These are phyloP conservation scores for Ephestia elutella DNA, from an alignment of 1,140 invertebrate genomes.

Conservation along the genomic window DNA sequence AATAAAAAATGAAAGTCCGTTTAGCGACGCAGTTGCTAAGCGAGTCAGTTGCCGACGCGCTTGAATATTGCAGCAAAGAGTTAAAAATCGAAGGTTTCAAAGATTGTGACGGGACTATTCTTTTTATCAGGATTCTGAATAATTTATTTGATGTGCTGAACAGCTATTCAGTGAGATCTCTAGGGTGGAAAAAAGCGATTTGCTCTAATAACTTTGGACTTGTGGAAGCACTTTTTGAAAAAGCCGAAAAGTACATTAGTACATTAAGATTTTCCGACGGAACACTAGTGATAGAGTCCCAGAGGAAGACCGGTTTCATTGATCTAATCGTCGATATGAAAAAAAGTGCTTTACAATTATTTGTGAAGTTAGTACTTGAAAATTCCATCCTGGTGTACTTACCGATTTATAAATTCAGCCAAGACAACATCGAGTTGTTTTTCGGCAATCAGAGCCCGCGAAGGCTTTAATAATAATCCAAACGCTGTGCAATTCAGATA, in stretches of 20 bases:
- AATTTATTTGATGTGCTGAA: constrained; percentile 27
- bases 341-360: constrained; percentile 14
- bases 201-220: constrained; percentile 18
- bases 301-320: constrained; percentile 23
- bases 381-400: constrained; percentile 17
- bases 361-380: constrained; percentile 9
- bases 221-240: constrained; percentile 16
- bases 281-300: constrained; percentile 9
- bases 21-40: constrained; percentile 11
- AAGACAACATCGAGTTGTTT: constrained; percentile 26
- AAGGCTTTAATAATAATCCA: constrained; percentile 29
- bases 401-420: constrained; percentile 21
- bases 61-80: constrained; percentile 14
- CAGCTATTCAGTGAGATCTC: constrained; percentile 11
- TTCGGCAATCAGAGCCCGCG: constrained; percentile 13
- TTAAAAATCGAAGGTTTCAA: constrained; percentile 24
- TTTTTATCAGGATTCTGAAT: constrained; percentile 20
- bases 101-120: constrained; percentile 16
- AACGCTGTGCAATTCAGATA: no score
- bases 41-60: constrained; percentile 5
- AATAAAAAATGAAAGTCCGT: no score
- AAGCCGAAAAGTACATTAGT: constrained; percentile 14
- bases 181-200: constrained; percentile 19
- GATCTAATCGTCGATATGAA: constrained; percentile 18
- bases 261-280: constrained; percentile 15